These are phyloP conservation scores for Nebria brevicollis DNA, from an alignment of 2,888 invertebrate species.

Conservation along the genomic window DNA sequence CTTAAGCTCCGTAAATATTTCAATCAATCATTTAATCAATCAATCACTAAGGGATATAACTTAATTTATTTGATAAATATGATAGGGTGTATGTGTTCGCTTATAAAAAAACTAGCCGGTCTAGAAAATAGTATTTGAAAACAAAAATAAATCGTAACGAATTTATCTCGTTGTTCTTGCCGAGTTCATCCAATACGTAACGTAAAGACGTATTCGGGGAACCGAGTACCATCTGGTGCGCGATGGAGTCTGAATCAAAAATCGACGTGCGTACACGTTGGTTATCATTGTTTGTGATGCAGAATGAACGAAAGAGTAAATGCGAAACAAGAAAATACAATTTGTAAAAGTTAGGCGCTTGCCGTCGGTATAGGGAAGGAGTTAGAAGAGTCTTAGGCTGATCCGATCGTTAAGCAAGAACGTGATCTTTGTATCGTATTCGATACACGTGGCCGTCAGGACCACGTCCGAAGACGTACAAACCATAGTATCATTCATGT, in stretches of 20 bases:
- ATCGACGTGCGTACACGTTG: background rate
- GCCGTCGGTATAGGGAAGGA: constrained; percentile 50
- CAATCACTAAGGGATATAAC: too few relatives aligned
- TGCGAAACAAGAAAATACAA: constrained; percentile 62
- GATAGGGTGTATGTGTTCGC: too few relatives aligned
- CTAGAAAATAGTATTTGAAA: background rate
- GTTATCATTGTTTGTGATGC: background rate
- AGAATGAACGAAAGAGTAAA: background rate
- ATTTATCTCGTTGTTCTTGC: background rate
- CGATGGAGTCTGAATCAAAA: background rate
- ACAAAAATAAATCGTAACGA: background rate
- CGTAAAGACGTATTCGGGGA: background rate
- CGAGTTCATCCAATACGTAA: background rate
- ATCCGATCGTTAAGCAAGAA: constrained; percentile 62
- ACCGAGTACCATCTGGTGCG: background rate
- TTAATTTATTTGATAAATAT: too few relatives aligned
- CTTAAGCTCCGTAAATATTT: too few relatives aligned
- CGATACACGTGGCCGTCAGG: constrained; percentile 55
- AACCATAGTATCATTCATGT: background rate
- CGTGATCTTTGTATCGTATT: constrained; percentile 60
- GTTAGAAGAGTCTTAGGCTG: constrained; percentile 57
- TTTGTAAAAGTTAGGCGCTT: constrained; percentile 59
- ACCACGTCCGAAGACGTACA: background rate
- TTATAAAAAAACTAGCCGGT: too few relatives aligned
- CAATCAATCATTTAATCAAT: too few relatives aligned